Percentiles rank a stretch among this genome's conserved stretches.
These are phyloP conservation scores for Spongilla lacustris DNA, from an alignment of 37 sponge, comb jelly and placozoan species.

Conservation along the genomic window DNA sequence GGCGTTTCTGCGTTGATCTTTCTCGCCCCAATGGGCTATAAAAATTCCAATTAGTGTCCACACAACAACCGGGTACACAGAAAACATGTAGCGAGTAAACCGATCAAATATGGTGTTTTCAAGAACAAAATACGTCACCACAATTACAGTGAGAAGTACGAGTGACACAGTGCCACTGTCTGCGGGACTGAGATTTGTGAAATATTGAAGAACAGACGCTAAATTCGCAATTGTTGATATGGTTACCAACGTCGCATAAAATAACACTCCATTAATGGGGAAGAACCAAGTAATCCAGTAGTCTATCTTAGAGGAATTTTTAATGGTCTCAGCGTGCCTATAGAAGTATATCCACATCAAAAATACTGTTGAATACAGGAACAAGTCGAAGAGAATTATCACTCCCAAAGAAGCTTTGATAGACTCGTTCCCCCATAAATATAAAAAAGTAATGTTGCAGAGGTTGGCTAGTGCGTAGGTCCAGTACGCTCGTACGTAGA, in stretches of 20 bases:
- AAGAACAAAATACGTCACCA: no score
- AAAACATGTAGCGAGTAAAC: no score
- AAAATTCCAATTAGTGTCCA: no score
- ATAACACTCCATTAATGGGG: conserved; percentile 5
- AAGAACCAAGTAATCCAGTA: conserved; percentile 7
- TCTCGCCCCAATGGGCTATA: no score
- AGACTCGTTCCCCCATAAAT: conserved; percentile 51
- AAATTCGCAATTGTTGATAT: conserved; percentile 22
- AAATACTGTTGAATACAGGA: neutral
- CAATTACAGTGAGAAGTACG: no score
- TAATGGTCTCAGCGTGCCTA: neutral
- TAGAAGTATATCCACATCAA: neutral
- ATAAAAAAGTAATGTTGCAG: conserved; percentile 48
- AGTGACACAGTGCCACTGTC: no score
- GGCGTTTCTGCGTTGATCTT: no score
- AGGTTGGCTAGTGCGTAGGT: conserved; percentile 14
- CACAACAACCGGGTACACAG: no score
- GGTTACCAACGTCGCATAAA: conserved; percentile 29
- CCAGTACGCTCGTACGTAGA: conserved; percentile 16
- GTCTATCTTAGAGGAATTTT: neutral
- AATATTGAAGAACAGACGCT: conserved; percentile 24
- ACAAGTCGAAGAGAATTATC: neutral
- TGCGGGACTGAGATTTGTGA: neutral
- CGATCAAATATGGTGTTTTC: no score
- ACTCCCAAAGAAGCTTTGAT: conserved; percentile 26